Base-by-base conservation (phyloP, 2,113 vertebrate species). In the Corydoras sp. region DNA sequence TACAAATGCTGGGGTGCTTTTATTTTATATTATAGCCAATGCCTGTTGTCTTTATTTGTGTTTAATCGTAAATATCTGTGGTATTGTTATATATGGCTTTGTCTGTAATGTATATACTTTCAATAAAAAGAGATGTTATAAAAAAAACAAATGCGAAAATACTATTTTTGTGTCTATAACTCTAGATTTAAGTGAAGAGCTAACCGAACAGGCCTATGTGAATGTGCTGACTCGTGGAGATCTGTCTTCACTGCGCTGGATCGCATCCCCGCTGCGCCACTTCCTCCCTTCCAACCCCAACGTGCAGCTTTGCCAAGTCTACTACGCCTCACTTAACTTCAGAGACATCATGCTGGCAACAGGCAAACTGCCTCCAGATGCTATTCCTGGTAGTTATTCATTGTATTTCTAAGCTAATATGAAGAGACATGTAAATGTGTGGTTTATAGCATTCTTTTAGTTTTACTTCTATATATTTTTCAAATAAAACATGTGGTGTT, bases 261-360 rank as follows among this genome's bases (percentile, higher is more conserved):
- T 99, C 14, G 88, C 89, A 5, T 96, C 95, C 0, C 95, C 97
- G 0, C 88, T 94, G 72, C 82, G 55, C 18, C 88, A 93, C 18
- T 91, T 90, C 53, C 77, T 35, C 0, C 1, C 86, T 13, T 7
- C 64, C 12, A 72, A 83, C 66, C 81, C 90, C 0, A 54, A 58
- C 0, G 0, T 88, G 55, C 85, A 90, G 50, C 88, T 95, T 70
- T 99, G 96, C 73, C 86, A 80, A 0, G 86, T 98, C 69, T 91
- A 93, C 85, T 99, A 93, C 0, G 88, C 95, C 15, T 96, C 97
- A 0, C 93, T 99, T 54, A 99, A 98, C 83, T 99, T 99, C 84
- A 82, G 95, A 3, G 97, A 98, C 69, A 87, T 99, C 69, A 99
- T 99, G 97, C 83, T 99, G 79, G 97, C 97, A 67, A 97, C 95